Evolutionary conservation across 2,797 vertebrate species (phyloP).

Genomic region (Pogoniulus pusillus): DNA sequence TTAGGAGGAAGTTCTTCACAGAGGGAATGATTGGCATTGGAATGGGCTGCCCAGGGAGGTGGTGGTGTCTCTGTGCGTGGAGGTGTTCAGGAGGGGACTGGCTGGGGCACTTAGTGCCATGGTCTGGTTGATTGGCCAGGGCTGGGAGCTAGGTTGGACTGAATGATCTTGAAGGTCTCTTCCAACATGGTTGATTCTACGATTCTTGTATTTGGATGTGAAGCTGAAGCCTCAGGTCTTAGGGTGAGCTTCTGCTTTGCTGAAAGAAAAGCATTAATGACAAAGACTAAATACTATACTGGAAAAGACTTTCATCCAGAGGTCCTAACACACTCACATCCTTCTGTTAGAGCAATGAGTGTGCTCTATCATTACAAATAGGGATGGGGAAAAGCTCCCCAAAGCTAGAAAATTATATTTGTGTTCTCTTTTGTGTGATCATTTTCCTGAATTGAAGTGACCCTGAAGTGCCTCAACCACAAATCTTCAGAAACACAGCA

Average conservation of each 20-base stretch:
- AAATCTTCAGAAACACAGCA: background rate
- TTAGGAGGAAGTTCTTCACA: too few species aligned
- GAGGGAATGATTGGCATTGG: too few species aligned
- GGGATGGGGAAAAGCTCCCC: background rate
- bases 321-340: background rate
- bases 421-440: background rate
- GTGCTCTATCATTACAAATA: background rate
- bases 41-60: too few species aligned
- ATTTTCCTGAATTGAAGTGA: background rate
- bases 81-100: too few species aligned
- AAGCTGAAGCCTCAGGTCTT: background rate
- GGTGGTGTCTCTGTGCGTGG: too few species aligned
- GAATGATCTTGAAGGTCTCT: too few species aligned
- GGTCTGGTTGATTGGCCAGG: too few species aligned
- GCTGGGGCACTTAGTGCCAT: too few species aligned
- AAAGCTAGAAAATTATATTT: background rate
- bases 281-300: background rate
- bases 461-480: background rate
- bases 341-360: background rate
- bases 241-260: background rate
- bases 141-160: too few species aligned
- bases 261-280: background rate
- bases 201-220: background rate
- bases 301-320: background rate
- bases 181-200: too few species aligned